Percentiles rank a stretch among this genome's conserved stretches.
These are phyloP conservation scores for Bicyclus anynana DNA, from an alignment of 1,140 invertebrate species.

Conservation along the genomic window DNA sequence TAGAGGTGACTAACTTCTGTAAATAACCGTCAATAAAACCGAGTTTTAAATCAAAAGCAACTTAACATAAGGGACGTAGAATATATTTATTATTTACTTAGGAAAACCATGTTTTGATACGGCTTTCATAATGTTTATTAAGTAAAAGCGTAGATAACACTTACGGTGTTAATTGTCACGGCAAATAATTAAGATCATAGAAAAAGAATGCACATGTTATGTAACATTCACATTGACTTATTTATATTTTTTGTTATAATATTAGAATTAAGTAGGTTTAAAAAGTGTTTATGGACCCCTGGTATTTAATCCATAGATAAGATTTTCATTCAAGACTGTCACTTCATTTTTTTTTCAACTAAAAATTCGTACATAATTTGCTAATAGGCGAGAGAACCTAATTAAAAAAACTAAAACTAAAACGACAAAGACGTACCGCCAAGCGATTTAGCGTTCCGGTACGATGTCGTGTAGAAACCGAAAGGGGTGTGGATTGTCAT, in stretches of 20 bases:
- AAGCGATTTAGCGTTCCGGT: too few relatives aligned
- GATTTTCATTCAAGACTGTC: conserved; percentile 20
- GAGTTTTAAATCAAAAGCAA: neutral
- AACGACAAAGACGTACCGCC: too few relatives aligned
- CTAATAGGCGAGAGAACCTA: too few relatives aligned
- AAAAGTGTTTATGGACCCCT: conserved; percentile 39
- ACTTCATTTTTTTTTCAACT: conserved; percentile 15
- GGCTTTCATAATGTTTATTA: conserved; percentile 38
- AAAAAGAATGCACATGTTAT: conserved; percentile 70
- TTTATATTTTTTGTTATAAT: conserved; percentile 75
- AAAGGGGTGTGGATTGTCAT: too few relatives aligned
- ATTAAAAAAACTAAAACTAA: too few relatives aligned
- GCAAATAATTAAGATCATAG: conserved; percentile 51
- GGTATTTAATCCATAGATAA: conserved; percentile 35
- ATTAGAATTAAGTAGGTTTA: conserved; percentile 63
- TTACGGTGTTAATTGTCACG: conserved; percentile 44
- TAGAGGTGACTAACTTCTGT: too few relatives aligned
- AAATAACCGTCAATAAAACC: too few relatives aligned
- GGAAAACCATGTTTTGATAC: conserved; percentile 35
- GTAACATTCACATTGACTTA: conserved; percentile 68
- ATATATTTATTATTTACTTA: conserved; percentile 17
- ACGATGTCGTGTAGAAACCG: too few relatives aligned
- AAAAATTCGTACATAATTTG: neutral
- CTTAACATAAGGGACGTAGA: conserved; percentile 9
- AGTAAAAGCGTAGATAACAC: conserved; percentile 16